phyloP scores from a whole-genome alignment of 2,888 invertebrate genomes.

The Leucophenga maculata region DNA sequence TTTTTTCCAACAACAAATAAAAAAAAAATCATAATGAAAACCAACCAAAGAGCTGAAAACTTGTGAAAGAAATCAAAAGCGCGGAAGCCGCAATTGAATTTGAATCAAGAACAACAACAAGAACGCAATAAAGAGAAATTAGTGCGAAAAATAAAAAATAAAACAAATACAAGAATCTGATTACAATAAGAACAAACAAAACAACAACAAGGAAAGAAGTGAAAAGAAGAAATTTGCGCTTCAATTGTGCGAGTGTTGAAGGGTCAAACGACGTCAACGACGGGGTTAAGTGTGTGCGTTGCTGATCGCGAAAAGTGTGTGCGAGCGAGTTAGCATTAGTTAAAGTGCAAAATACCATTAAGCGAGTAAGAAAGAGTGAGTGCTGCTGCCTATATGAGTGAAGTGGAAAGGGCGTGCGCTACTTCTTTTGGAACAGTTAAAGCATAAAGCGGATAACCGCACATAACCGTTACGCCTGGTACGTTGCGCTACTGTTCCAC shows the following conservation, averaged over 20 bases:
- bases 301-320: background rate
- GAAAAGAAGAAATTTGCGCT: conserved; percentile 57
- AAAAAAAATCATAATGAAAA: conserved; percentile 12
- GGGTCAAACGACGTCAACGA: conserved; percentile 43
- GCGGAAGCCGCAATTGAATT: conserved; percentile 61
- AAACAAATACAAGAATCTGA: background rate
- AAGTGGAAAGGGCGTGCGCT: conserved; percentile 12
- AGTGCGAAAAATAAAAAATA: conserved; percentile 30
- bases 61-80: conserved; percentile 46
- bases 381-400: no score
- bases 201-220: conserved; percentile 40
- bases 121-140: conserved; percentile 37
- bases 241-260: conserved; percentile 51
- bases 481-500: conserved; percentile 11
- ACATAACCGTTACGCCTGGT: conserved; percentile 14
- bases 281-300: background rate
- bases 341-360: background rate
- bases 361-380: background rate
- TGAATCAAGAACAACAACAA: conserved; percentile 59
- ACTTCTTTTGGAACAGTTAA: background rate
- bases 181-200: conserved; percentile 13
- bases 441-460: background rate
- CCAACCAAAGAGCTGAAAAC: conserved; percentile 34
- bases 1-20: conserved; percentile 2
- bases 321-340: conserved; percentile 1